Base-by-base conservation (phyloP, 2,888 invertebrate species). In the Melanostoma mellinum region DNA sequence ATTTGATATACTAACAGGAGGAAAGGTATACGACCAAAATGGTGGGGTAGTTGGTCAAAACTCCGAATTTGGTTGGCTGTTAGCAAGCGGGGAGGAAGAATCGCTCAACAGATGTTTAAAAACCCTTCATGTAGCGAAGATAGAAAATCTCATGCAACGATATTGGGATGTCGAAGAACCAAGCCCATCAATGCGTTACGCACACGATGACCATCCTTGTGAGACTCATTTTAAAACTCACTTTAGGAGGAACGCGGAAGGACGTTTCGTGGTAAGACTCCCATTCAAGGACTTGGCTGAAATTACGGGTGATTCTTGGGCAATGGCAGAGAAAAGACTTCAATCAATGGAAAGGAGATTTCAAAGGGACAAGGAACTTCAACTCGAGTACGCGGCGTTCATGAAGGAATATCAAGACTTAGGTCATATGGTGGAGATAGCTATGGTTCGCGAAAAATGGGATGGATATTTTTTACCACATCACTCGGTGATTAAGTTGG, bases 201-300 rank as follows among this genome's bases (percentile, higher is more conserved):
- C 58, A 75, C 50, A 55, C 67, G 40, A 68, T 61, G 10, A 86
- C 85, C n/a, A 86, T 74, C 52, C 67, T 4, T 67, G 67, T 56
- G 68, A 68, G 68, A 68, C 68, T 46, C 68, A 68, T 56, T 69
- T 56, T 56, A 56, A 69, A 69, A 56, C 69, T 56, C 56, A 55
- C 38, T 69, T 36, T 9, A 6, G 36, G 32, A 56, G 69, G 56
- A 9, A 55, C 10, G 6, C 35, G 6, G 35, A 56, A 3, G 38
- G 65, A 3, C 52, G 52, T n/a, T 65, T 52, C 32, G 40, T 65
- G 40, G 52, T 52, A 33, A 42, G 52, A 9, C 50, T 65, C 33
- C 53, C n/a, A 3, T 46, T 56, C 32, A 69, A 69, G 58, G 69
- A 48, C 2, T 38, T n/a, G n/a, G 46, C 38, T 2, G 40, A 48